A percentile compares a stretch with the other conserved stretches of the same genome.
These are phyloP conservation scores for Gymnorhina tibicen DNA, from an alignment of 2,113 vertebrate species.

Conservation along the genomic window DNA sequence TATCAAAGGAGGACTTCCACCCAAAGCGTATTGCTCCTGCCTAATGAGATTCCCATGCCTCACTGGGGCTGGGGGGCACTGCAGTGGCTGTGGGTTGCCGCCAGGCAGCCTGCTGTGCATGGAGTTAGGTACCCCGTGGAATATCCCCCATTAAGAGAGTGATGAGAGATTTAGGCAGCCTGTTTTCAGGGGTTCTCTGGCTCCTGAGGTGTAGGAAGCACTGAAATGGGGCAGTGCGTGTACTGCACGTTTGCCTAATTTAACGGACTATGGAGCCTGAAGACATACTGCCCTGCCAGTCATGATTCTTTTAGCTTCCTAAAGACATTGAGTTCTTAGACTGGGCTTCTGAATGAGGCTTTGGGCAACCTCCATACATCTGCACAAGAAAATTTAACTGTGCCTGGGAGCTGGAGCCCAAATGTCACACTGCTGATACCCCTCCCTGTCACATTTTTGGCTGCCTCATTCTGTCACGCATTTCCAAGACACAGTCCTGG, in stretches of 20 bases:
- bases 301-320: not conserved
- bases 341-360: not conserved
- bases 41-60: not conserved
- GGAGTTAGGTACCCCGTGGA: not conserved
- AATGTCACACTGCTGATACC: not conserved
- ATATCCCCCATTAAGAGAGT: not conserved
- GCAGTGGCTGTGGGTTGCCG: rapidly evolving
- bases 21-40: not conserved
- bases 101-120: not conserved
- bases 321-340: not conserved
- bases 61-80: rapidly evolving
- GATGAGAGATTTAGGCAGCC: conserved; percentile 12
- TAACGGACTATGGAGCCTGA: not conserved
- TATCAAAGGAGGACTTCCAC: not conserved
- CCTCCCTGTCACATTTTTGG: not conserved
- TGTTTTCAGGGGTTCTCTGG: not conserved
- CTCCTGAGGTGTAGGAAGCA: not conserved
- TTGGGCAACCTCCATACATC: not conserved
- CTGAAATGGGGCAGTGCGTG: not conserved
- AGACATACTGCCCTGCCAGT: rapidly evolving
- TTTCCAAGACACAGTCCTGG: not conserved
- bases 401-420: not conserved
- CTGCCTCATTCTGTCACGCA: rapidly evolving
- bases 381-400: not conserved
- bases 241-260: not conserved